phyloP scores from a whole-genome alignment of 2,888 invertebrate species.

The Netelia melanura region DNA sequence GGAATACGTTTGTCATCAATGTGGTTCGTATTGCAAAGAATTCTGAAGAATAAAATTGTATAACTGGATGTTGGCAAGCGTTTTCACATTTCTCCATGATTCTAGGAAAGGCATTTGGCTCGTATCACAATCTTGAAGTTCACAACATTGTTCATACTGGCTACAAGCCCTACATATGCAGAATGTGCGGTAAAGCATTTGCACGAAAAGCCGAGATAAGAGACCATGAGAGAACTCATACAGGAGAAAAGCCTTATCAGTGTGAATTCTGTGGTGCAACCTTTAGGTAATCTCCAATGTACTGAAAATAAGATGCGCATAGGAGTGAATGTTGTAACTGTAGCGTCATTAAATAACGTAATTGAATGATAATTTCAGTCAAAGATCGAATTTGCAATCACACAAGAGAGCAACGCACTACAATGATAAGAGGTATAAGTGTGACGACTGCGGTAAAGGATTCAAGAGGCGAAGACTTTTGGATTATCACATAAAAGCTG shows the following conservation, averaged over 20 bases:
- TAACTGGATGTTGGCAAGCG: not conserved
- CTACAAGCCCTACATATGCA: slow-evolving; percentile 89
- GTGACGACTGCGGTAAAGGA: slow-evolving; percentile 89
- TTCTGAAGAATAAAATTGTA: not conserved
- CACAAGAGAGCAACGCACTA: slow-evolving; percentile 93
- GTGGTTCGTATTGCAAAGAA: slow-evolving; percentile 86
- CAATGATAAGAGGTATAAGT: slow-evolving; percentile 91
- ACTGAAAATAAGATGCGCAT: not conserved
- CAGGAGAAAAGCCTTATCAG: slow-evolving; percentile 92
- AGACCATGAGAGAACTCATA: slow-evolving; percentile 93
- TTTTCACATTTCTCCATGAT: slow-evolving; percentile 47
- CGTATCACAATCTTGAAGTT: slow-evolving; percentile 91
- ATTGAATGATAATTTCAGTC: slow-evolving; percentile 84
- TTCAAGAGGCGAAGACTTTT: slow-evolving; percentile 89
- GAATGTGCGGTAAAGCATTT: slow-evolving; percentile 90
- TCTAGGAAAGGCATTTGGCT: slow-evolving; percentile 91
- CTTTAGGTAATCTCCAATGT: slow-evolving; percentile 85
- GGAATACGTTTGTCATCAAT: slow-evolving; percentile 89
- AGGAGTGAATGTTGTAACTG: not conserved
- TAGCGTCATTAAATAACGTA: not conserved
- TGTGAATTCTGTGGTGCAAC: slow-evolving; percentile 92
- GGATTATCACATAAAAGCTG: slow-evolving; percentile 93
- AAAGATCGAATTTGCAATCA: slow-evolving; percentile 92
- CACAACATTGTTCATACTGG: slow-evolving; percentile 93
- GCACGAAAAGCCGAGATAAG: slow-evolving; percentile 91